These are phyloP conservation scores for Isurus oxyrinchus DNA, from an alignment of 2,113 vertebrate species.

Conservation along the genomic window DNA sequence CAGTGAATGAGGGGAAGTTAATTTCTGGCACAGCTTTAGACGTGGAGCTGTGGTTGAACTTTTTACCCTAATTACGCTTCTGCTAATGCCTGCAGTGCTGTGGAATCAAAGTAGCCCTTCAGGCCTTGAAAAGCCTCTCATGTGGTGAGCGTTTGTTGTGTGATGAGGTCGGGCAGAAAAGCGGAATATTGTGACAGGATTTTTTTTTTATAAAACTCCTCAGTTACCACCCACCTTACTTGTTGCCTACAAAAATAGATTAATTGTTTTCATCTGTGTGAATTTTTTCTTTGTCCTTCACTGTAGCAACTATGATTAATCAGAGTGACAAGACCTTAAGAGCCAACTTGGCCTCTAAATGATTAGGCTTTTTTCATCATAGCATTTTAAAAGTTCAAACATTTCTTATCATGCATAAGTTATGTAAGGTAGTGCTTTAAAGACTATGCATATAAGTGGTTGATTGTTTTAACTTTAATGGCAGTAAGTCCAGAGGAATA, in stretches of 20 bases:
- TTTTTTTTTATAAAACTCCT: slow-evolving; percentile 58
- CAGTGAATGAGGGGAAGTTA: slow-evolving; percentile 72
- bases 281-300: slow-evolving; percentile 54
- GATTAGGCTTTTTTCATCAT: not conserved
- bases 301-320: slow-evolving; percentile 72
- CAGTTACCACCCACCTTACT: slow-evolving; percentile 80
- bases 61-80: slow-evolving; percentile 97
- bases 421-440: not conserved
- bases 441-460: not conserved
- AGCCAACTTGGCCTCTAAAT: slow-evolving; percentile 41
- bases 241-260: slow-evolving; percentile 80
- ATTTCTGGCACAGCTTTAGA: slow-evolving; percentile 77
- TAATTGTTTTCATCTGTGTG: slow-evolving; percentile 82
- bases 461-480: not conserved
- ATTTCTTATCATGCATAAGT: not conserved
- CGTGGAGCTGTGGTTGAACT: slow-evolving; percentile 82
- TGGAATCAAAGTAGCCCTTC: slow-evolving; percentile 81
- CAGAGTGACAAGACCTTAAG: slow-evolving; percentile 56
- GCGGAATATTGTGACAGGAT: slow-evolving; percentile 68
- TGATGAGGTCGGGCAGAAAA: slow-evolving; percentile 63
- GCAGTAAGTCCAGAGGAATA: not conserved
- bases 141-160: slow-evolving; percentile 86
- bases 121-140: slow-evolving; percentile 78
- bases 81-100: slow-evolving; percentile 83
- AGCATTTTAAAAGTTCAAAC: slow-evolving; percentile 9